Evolutionary conservation across 2,113 vertebrate genomes (phyloP).

Genomic region (Sander lucioperca): DNA sequence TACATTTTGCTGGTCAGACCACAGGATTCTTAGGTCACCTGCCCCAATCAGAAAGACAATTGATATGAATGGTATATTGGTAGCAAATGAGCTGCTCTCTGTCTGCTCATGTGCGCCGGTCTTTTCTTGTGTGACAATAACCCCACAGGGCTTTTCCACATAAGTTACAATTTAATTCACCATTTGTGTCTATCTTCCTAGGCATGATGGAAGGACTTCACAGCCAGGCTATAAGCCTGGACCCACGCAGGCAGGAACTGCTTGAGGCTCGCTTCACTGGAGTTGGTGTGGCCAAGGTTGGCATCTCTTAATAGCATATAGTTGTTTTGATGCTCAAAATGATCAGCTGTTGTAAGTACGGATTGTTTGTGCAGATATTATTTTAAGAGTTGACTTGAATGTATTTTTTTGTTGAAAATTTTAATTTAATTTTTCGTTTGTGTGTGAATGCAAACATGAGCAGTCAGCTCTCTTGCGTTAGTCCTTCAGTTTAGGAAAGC

Average conservation of each 20-base stretch:
- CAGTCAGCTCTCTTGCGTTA: neutral
- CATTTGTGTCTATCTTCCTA: constrained; percentile 69
- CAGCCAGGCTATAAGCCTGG: constrained; percentile 86
- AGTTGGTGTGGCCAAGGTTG: constrained; percentile 93
- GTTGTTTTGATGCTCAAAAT: neutral
- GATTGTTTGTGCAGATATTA: neutral
- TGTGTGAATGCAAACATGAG: constrained; percentile 6
- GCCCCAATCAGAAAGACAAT: too few species aligned
- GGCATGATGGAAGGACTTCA: constrained; percentile 98
- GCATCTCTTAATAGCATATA: constrained; percentile 36
- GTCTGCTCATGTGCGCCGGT: neutral
- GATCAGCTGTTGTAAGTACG: neutral
- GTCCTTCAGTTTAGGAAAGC: neutral
- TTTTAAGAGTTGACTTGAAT: neutral
- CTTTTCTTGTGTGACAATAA: constrained; percentile 6
- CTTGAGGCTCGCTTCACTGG: constrained; percentile 96
- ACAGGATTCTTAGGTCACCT: neutral
- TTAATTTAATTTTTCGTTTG: too few species aligned
- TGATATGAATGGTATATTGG: too few species aligned
- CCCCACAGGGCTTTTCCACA: neutral
- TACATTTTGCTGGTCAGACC: neutral
- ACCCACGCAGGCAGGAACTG: constrained; percentile 94
- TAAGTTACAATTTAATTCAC: neutral
- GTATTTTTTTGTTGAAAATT: neutral
- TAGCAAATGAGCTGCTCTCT: neutral